Conservation (phyloP, 2,113 vertebrate species). For the Natator depressus region DNA sequence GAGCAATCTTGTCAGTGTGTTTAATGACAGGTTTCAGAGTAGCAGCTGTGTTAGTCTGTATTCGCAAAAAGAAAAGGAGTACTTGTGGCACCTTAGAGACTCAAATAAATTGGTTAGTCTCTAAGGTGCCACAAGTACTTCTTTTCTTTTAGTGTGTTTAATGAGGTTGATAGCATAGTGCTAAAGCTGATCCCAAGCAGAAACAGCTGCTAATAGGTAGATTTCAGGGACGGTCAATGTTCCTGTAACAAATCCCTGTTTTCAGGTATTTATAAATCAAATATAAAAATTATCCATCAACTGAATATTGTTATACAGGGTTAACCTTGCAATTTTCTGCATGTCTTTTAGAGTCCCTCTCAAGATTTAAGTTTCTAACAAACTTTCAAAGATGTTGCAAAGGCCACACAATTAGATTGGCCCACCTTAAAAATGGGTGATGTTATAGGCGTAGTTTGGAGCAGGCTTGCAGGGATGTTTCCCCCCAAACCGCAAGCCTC, state of each 20-base stretch:
- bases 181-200: constrained; percentile 27
- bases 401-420: too few species aligned
- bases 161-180: constrained; percentile 33
- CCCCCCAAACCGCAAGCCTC: too few species aligned
- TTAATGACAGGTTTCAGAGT: neutral
- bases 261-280: neutral
- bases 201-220: neutral
- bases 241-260: neutral
- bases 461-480: too few species aligned
- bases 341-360: neutral
- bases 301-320: neutral
- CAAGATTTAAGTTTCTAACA: neutral
- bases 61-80: too few species aligned
- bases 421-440: neutral
- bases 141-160: constrained; percentile 12
- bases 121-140: too few species aligned
- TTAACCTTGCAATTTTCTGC: neutral
- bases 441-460: neutral
- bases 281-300: neutral
- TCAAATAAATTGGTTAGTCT: too few species aligned
- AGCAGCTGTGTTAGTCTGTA: too few species aligned
- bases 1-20: constrained; percentile 54
- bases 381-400: too few species aligned
- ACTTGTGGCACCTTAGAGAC: too few species aligned
- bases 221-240: constrained; percentile 5